Conservation (phyloP, 2,888 invertebrate genomes). For the Pegoplata infirma region DNA sequence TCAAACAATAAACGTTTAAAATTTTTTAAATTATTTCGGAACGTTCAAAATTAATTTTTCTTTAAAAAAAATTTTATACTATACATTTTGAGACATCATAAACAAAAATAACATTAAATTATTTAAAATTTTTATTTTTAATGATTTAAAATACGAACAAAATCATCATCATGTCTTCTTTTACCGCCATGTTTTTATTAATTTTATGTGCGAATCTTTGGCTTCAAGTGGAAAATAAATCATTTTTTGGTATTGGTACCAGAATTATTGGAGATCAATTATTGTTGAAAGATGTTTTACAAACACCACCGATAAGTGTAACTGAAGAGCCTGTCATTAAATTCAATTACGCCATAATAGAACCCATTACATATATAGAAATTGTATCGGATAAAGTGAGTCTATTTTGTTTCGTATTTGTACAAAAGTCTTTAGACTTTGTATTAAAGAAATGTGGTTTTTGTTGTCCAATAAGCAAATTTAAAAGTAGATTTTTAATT, state of each 20-base stretch:
- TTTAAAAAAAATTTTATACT: constrained; percentile 1
- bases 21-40: constrained; percentile 43
- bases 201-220: constrained; percentile 26
- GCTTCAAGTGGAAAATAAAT: constrained; percentile 59
- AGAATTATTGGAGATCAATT: constrained; percentile 69
- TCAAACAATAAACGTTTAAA: constrained; percentile 52
- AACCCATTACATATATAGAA: constrained; percentile 73
- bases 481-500: no score
- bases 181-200: constrained; percentile 46
- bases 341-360: constrained; percentile 70
- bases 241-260: constrained; percentile 64
- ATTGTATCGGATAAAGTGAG: constrained; percentile 73
- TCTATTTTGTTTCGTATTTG: no score
- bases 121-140: constrained; percentile 40
- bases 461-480: neutral
- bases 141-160: constrained; percentile 36
- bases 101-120: constrained; percentile 28
- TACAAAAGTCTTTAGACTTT: no score
- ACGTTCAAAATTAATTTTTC: constrained; percentile 10
- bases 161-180: constrained; percentile 10
- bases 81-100: neutral
- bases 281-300: constrained; percentile 71
- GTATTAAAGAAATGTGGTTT: no score
- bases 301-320: constrained; percentile 67
- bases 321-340: constrained; percentile 68